These are phyloP conservation scores for Umimayanthus kanabou DNA, from an alignment of 92 coral and sea anemone genomes.

Conservation along the genomic window DNA sequence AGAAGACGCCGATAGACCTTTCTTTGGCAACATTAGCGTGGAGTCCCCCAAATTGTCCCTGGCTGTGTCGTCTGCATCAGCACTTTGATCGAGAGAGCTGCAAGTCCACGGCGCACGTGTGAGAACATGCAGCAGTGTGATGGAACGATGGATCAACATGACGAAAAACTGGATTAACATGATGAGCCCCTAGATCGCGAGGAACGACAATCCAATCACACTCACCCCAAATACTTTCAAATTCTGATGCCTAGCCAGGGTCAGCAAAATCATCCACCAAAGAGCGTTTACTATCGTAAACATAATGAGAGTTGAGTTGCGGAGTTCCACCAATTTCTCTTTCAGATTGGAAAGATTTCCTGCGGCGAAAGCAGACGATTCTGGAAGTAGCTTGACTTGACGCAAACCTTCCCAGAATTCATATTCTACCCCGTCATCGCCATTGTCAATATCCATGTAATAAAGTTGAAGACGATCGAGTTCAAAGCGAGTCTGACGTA, in stretches of 20 bases:
- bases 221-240: constrained; percentile 61
- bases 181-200: constrained; percentile 55
- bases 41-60: not conserved
- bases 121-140: constrained; percentile 59
- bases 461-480: constrained; percentile 46
- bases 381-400: constrained; percentile 56
- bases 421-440: constrained; percentile 55
- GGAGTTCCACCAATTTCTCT: constrained; percentile 49
- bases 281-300: constrained; percentile 64
- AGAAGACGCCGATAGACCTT: not conserved
- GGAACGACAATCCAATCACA: constrained; percentile 65
- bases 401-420: constrained; percentile 68
- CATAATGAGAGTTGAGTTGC: constrained; percentile 54
- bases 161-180: constrained; percentile 66
- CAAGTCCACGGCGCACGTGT: constrained; percentile 69
- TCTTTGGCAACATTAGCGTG: not conserved
- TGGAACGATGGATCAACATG: constrained; percentile 67
- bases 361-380: constrained; percentile 53
- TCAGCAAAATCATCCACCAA: constrained; percentile 66
- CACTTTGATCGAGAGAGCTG: not conserved
- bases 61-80: not conserved
- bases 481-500: constrained; percentile 59
- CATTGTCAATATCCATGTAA: constrained; percentile 52
- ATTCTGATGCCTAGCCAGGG: constrained; percentile 44
- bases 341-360: constrained; percentile 52